These are phyloP conservation scores for Pilophorus perplexus DNA, from an alignment of 2,888 invertebrate species.

Conservation along the genomic window DNA sequence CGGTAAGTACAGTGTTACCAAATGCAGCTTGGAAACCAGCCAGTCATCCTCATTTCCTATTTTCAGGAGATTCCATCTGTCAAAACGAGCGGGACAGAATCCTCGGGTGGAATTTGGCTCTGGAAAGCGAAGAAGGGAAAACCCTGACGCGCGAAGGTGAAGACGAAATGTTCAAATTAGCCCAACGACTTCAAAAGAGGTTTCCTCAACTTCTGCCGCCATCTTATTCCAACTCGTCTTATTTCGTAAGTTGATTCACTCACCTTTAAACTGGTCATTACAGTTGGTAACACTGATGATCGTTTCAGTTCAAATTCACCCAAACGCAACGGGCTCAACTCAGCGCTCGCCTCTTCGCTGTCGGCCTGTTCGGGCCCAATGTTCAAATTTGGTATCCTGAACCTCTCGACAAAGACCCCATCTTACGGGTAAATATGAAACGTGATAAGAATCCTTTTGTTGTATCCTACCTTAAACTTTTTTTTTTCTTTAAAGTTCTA, in stretches of 20 bases:
- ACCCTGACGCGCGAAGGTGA: slow-evolving; percentile 69
- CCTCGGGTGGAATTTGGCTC: slow-evolving; percentile 60
- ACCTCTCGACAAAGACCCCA: slow-evolving; percentile 62
- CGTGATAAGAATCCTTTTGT: no score
- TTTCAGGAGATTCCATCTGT: no score
- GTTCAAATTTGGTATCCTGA: slow-evolving; percentile 63
- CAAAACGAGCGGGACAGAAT: slow-evolving; percentile 50
- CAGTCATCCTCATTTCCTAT: no score
- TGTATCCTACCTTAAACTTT: not conserved
- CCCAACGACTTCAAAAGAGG: slow-evolving; percentile 69
- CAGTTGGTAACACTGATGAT: not conserved
- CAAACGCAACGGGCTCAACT: slow-evolving; percentile 71
- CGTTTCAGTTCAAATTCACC: slow-evolving; percentile 69
- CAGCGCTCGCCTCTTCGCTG: slow-evolving; percentile 72
- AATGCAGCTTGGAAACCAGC: no score
- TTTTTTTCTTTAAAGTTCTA: slow-evolving; percentile 62
- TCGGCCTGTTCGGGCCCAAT: slow-evolving; percentile 70
- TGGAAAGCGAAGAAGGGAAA: slow-evolving; percentile 60
- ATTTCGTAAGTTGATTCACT: slow-evolving; percentile 10
- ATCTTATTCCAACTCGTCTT: slow-evolving; percentile 47
- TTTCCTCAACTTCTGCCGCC: slow-evolving; percentile 65
- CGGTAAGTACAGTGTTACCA: no score
- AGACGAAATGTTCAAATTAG: slow-evolving; percentile 70
- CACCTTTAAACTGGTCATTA: not conserved
- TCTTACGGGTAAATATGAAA: slow-evolving; percentile 65